Evolutionary conservation across 2,797 vertebrate genomes (phyloP).

Genomic region (Tamandua tetradactyla): DNA sequence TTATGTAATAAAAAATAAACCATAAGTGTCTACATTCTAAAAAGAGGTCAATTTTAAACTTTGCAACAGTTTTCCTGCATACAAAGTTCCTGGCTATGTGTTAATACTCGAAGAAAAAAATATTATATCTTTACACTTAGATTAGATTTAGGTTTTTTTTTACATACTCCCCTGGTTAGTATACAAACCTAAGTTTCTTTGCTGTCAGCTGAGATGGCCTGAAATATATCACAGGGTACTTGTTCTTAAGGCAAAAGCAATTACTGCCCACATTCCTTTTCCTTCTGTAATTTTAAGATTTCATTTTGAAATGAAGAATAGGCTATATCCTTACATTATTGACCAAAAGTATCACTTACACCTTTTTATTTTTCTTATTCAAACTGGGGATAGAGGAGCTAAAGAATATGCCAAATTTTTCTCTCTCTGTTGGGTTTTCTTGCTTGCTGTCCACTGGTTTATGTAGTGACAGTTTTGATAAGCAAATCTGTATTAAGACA

Average conservation of each 20-base stretch:
- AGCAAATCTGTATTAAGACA: not conserved
- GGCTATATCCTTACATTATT: not conserved
- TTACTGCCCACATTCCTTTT: not conserved
- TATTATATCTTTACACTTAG: not conserved
- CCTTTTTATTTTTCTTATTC: not conserved
- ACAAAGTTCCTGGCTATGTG: not conserved
- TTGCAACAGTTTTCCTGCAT: slow-evolving; percentile 19
- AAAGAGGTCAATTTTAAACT: slow-evolving; percentile 38
- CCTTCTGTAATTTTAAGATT: not conserved
- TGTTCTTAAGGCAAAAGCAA: not conserved
- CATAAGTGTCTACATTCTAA: not conserved
- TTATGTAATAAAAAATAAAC: slow-evolving; percentile 36
- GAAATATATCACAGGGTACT: too few species aligned
- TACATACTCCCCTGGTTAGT: too few species aligned
- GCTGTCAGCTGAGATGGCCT: too few species aligned
- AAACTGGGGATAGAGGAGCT: not conserved
- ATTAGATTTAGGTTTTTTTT: too few species aligned
- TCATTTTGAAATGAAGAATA: not conserved
- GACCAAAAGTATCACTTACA: not conserved
- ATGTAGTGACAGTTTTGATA: not conserved
- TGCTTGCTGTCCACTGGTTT: not conserved
- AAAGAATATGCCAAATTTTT: not conserved
- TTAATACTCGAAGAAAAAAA: not conserved
- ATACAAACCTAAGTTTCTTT: too few species aligned
- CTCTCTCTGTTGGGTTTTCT: slow-evolving; percentile 5